Percentiles rank a stretch among this genome's conserved stretches.
These are phyloP conservation scores for Dissostichus mawsoni DNA, from an alignment of 2,113 vertebrate genomes.

Conservation along the genomic window DNA sequence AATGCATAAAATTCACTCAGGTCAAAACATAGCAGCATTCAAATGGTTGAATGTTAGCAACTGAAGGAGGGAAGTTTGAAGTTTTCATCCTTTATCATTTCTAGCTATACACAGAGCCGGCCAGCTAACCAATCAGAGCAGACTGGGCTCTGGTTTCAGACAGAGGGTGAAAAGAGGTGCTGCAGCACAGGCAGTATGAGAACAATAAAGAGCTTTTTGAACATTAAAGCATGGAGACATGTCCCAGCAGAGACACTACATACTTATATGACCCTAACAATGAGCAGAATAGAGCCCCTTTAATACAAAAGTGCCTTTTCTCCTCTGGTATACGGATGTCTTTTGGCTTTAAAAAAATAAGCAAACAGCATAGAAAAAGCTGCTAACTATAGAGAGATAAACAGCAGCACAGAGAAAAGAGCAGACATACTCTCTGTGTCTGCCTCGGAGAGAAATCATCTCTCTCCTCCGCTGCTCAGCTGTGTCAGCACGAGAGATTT, in stretches of 20 bases:
- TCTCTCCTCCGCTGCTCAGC: conserved; percentile 4
- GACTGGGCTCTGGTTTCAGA: too few relatives aligned
- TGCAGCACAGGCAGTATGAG: too few relatives aligned
- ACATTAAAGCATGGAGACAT: too few relatives aligned
- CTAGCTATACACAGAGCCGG: too few relatives aligned
- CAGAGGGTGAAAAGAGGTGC: too few relatives aligned
- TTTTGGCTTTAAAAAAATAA: conserved; percentile 19
- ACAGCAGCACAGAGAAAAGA: conserved; percentile 23
- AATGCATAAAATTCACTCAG: too few relatives aligned
- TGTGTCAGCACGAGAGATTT: conserved; percentile 18
- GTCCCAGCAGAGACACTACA: too few relatives aligned
- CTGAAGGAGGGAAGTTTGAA: too few relatives aligned
- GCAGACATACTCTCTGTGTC: conserved; percentile 22
- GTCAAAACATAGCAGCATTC: neutral
- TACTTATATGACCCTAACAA: neutral
- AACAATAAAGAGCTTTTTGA: too few relatives aligned
- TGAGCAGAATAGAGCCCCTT: neutral
- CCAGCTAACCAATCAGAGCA: too few relatives aligned
- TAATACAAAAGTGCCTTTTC: neutral
- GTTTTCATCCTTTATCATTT: too few relatives aligned
- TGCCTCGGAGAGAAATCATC: conserved; percentile 10
- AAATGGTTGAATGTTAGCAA: too few relatives aligned
- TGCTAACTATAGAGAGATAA: conserved; percentile 37
- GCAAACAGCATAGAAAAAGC: conserved; percentile 37
- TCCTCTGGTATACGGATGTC: neutral